Evolutionary conservation across 2,797 vertebrate species (phyloP), one percentile per base, ranked within the genome.

Genomic region (Danio choprae): DNA sequence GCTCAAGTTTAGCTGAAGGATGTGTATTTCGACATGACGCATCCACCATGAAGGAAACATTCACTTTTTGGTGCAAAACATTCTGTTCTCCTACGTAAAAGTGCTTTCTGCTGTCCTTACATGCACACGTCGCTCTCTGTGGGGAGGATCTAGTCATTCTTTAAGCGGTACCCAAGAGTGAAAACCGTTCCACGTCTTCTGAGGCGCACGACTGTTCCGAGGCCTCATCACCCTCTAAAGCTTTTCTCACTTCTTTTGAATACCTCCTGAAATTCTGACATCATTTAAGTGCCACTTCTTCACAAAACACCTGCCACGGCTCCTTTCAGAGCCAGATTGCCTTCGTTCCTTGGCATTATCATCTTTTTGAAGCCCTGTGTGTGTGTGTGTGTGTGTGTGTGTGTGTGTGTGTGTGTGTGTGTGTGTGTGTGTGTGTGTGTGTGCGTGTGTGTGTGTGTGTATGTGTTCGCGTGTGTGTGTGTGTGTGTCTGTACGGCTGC

Each of bases 251-350:
- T 65, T 77, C 58, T 77, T 48, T 69, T 70, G 51, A 79, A 74
- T 85, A 58, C 58, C 48, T 48, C 53, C 65, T 58, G 44, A 81
- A 76, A 72, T 56, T 83, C 84, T 71, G 58, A 85, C 67, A 83
- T 82, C 59, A 81, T 80, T 77, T 78, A 84, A 80, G 65, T 72
- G 84, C 38, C 77, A 76, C 80, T 80, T 84, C 74, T 79, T 58
- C 69, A 63, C 50, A 77, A 70, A 86, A 69, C 67, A 71, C 79
- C 79, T 74, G 67, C 68, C 77, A 77, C 36, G 59, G 29, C 53
- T 77, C 56, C 53, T 77, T 78, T 74, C 81, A 80, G 43, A 46
- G 62, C 38, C 29, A 65, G 63, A 81, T 68, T 79, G 60, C 74
- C 56, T 81, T 70, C 81, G 2, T 58, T 80, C 20, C 18, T 53